phyloP scores from a whole-genome alignment of 2,797 vertebrate species.

The Sebastes vulpes region DNA sequence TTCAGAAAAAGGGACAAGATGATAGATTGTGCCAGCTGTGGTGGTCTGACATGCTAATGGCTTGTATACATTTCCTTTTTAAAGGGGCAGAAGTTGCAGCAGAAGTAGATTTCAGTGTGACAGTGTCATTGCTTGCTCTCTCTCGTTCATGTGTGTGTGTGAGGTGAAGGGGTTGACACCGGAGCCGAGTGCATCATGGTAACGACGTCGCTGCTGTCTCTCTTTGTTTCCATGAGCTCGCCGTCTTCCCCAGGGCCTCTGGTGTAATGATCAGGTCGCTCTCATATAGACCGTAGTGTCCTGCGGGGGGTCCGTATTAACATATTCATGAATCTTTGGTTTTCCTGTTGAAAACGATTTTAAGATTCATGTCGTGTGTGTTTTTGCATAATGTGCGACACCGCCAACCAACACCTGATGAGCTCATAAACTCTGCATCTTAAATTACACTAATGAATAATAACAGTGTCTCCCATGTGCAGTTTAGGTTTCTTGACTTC shows the following conservation, averaged over 20 bases:
- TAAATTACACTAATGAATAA: neutral
- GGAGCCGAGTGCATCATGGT: slow-evolving; percentile 20
- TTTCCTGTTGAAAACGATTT: neutral
- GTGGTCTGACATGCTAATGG: slow-evolving; percentile 1
- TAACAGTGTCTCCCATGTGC: neutral
- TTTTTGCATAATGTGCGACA: neutral
- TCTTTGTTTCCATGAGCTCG: neutral
- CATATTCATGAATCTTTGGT: slow-evolving; percentile 3
- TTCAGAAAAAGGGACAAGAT: neutral
- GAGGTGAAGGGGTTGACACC: slow-evolving; percentile 3
- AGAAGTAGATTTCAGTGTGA: neutral
- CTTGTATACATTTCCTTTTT: slow-evolving; percentile 1
- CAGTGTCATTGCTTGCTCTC: neutral
- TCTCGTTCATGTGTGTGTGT: neutral
- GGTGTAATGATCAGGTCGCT: slow-evolving; percentile 8
- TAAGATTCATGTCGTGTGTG: neutral
- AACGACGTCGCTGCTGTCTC: slow-evolving; percentile 37
- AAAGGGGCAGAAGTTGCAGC: neutral
- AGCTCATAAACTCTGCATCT: neutral
- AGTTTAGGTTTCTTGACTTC: neutral
- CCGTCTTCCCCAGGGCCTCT: neutral
- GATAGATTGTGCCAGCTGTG: slow-evolving; percentile 18
- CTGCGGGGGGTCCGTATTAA: neutral
- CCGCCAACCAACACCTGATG: neutral
- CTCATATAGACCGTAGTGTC: neutral